Base-by-base conservation (phyloP, 2,797 vertebrate species). In the Acanthis flammea region DNA sequence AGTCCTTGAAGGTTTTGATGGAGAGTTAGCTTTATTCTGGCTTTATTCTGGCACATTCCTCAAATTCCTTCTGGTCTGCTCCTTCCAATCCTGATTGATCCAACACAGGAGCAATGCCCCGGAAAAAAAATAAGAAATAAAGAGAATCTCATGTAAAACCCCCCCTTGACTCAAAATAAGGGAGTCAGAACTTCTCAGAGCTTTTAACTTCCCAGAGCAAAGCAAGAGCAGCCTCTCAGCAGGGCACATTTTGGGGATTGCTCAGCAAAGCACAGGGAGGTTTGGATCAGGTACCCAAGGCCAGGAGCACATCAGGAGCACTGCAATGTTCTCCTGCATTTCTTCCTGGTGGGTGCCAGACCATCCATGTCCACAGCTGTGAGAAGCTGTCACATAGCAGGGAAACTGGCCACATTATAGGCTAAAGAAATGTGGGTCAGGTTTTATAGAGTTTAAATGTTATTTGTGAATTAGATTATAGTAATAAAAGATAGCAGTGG, bases 391-490 rank as follows among this genome's bases (percentile, higher is more conserved):
- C 48, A 68, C 79, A 3, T 35, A 68, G 30, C 55, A 61, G 54
- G 54, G 68, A 94, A 87, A 84, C 55, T 7, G 51, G 37, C 71
- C 58, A 39, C 77, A 19, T 57, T 91, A 25, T 54, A 53, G 63
- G 83, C 85, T 79, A 53, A 78, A 82, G 86, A 96, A 84, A 70
- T 47, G 48, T 76, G 70, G 77, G 88, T 92, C 93, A 88, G 86
- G 48, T 92, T 95, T 97, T 95, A 67, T 39, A 44, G 83, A 92
- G 88, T 95, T 94, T 88, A 82, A 94, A 85, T 82, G 55, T 88
- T 92, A 78, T 73, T 95, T 92, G 92, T 93, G 86, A 86, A 93
- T 94, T 94, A 92, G 83, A 86, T 94, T 96, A 82, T 87, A 66
- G 88, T 93, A 92, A 92, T 90, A 92, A 92, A 93, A 94, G 86